phyloP scores from a whole-genome alignment of 1,140 invertebrate species.

The Meloidogyne exigua region DNA sequence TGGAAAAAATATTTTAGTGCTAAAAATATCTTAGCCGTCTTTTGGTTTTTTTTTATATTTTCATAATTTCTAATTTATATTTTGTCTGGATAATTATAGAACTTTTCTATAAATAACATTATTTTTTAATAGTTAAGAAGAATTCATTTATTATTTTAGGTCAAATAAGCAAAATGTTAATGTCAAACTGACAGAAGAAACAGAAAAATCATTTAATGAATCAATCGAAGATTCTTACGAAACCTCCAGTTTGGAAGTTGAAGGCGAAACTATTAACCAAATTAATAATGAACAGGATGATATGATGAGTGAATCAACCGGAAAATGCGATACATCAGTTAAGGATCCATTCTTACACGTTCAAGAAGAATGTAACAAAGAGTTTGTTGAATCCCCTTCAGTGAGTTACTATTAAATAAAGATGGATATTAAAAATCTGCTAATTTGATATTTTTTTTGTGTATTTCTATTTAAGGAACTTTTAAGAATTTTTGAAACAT shows the following conservation, averaged over 20 bases:
- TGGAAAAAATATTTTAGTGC: constrained; percentile 86
- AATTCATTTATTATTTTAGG: not conserved
- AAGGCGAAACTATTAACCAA: not conserved
- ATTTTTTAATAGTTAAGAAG: too few species aligned
- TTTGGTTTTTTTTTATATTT: constrained; percentile 69
- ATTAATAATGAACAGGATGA: not conserved
- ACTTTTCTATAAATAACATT: not conserved
- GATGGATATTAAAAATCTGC: too few species aligned
- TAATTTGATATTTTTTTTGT: not conserved
- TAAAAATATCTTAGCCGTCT: constrained; percentile 72
- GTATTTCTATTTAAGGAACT: not conserved
- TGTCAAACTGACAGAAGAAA: not conserved
- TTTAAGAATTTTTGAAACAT: constrained; percentile 3
- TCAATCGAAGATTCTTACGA: not conserved
- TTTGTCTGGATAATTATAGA: constrained; percentile 15
- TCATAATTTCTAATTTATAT: too few species aligned
- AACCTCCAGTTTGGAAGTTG: not conserved
- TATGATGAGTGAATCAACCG: not conserved
- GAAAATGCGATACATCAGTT: not conserved
- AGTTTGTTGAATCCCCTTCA: not conserved
- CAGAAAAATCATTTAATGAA: not conserved
- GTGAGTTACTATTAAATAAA: not conserved
- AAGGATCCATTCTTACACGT: not conserved
- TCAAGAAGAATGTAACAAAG: not conserved
- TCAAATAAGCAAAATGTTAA: not conserved